phyloP scores from a whole-genome alignment of 2,113 vertebrate genomes.

The Rhipidura dahli region DNA sequence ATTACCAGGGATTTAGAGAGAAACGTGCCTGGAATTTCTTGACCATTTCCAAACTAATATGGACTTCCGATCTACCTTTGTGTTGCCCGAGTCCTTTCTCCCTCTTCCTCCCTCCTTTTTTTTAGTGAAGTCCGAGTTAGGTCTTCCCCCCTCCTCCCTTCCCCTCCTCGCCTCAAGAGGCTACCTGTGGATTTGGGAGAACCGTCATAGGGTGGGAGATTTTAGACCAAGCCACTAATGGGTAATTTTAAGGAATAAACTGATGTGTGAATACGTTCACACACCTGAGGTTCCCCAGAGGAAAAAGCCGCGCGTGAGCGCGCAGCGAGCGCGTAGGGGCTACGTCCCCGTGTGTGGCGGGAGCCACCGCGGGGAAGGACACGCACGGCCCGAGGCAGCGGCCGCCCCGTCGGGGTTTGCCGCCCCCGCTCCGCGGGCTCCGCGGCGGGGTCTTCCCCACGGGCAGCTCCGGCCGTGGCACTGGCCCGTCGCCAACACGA shows the following conservation, averaged over 20 bases:
- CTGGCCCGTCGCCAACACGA: not conserved
- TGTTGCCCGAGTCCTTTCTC: not conserved
- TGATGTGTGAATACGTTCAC: not conserved
- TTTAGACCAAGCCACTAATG: not conserved
- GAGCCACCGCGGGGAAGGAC: not conserved
- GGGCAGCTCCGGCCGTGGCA: not conserved
- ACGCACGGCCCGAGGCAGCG: not conserved
- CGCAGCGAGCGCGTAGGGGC: rapidly evolving
- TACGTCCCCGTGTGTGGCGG: not conserved
- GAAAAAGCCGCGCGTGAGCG: not conserved
- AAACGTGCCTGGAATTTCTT: conserved; percentile 68
- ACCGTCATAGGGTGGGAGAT: not conserved
- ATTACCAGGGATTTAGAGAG: conserved; percentile 45
- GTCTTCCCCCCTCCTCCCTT: not conserved
- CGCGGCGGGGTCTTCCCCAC: not conserved
- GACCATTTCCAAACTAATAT: conserved; percentile 60
- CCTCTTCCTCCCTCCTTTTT: not conserved
- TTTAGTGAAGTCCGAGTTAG: not conserved
- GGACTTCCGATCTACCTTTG: conserved; percentile 65
- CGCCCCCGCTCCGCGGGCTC: not conserved
- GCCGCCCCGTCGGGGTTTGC: not conserved
- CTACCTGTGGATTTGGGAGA: not conserved
- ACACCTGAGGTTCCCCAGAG: not conserved
- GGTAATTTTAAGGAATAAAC: not conserved
- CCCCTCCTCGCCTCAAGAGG: not conserved